A percentile compares a stretch with the other conserved stretches of the same genome.
phyloP scores from a whole-genome alignment of 2,888 invertebrate species.

The Luperina nickerlii region DNA sequence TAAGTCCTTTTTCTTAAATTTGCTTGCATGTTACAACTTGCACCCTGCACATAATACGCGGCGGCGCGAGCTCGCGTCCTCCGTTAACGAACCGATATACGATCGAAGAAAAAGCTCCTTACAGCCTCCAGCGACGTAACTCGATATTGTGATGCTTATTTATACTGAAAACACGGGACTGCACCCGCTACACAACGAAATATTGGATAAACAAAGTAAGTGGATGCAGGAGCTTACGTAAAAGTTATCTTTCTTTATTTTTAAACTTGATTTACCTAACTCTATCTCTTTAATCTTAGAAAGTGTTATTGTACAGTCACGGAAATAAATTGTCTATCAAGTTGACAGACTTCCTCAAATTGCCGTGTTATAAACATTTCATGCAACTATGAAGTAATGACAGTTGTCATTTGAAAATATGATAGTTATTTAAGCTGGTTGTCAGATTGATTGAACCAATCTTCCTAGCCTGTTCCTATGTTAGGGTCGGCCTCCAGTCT shows the following conservation, averaged over 20 bases:
- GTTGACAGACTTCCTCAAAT: background rate
- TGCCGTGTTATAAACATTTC: background rate
- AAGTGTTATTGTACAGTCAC: background rate
- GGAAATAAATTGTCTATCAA: background rate
- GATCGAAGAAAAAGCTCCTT: slow-evolving; percentile 66
- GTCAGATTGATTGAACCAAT: background rate
- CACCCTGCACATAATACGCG: slow-evolving; percentile 40
- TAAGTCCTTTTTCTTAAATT: background rate
- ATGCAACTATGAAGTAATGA: background rate
- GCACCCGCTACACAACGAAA: slow-evolving; percentile 37
- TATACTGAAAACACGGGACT: slow-evolving; percentile 54
- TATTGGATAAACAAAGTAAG: slow-evolving; percentile 16
- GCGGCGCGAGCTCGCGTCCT: slow-evolving; percentile 55
- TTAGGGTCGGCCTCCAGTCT: too few species aligned
- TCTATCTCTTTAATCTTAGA: background rate
- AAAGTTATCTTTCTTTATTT: background rate
- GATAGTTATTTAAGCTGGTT: background rate
- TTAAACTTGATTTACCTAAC: background rate
- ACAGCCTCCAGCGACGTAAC: slow-evolving; percentile 58
- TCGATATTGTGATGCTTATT: slow-evolving; percentile 61
- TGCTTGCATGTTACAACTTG: slow-evolving; percentile 7
- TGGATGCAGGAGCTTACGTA: background rate
- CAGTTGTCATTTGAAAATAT: background rate
- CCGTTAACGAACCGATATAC: slow-evolving; percentile 73
- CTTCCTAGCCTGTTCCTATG: too few species aligned